Base-by-base conservation (phyloP, 2,888 invertebrate species). In the Caenorhabditis sinica region DNA sequence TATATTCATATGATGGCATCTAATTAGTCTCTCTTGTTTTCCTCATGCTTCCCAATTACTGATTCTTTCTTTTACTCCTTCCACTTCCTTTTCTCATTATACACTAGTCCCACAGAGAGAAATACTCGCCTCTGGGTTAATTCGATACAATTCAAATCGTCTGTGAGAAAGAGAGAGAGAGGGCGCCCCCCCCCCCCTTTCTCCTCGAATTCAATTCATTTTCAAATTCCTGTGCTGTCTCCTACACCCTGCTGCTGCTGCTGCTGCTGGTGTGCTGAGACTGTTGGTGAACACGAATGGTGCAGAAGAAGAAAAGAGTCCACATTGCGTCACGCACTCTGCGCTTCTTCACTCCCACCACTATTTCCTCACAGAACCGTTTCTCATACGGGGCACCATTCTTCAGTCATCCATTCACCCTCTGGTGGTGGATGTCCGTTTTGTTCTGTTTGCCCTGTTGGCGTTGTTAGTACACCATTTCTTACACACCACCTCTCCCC, bases 81-180 rank as follows among this genome's bases (percentile, higher is more conserved):
- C n/a, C 45, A 45, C 33, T 43, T 30, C 63, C 15, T 40, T 25
- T 45, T 61, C 77, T 79, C 79, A 79, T 71, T 79, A 77, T 77
- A 45, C 77, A 60, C 51, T 33, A 63, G 9, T 20, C 49, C 11
- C 58, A 36, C n/a, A n/a, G n/a, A 15, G 15, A 33, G 45, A 43
- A 45, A 68, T n/a, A n/a, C 20, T 20, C 20, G 51, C 33, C 68
- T 66, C 51, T 56, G 69, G 79, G 63, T 79, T 60, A 77, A 77
- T 77, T 77, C 69, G 56, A 69, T 69, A 69, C 69, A 66, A 77
- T 77, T 77, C 77, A 69, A 77, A 68, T 79, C 40, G 68, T 51
- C 17, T 49, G 30, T 51, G 36, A n/a, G n/a, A n/a, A n/a, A n/a
- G n/a, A n/a, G n/a, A n/a, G n/a, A n/a, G n/a, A n/a, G n/a, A n/a